Evolutionary conservation across 2,797 vertebrate species (phyloP), one percentile per base, ranked within the genome.

Genomic region (Muraenolepis orangiensis): DNA sequence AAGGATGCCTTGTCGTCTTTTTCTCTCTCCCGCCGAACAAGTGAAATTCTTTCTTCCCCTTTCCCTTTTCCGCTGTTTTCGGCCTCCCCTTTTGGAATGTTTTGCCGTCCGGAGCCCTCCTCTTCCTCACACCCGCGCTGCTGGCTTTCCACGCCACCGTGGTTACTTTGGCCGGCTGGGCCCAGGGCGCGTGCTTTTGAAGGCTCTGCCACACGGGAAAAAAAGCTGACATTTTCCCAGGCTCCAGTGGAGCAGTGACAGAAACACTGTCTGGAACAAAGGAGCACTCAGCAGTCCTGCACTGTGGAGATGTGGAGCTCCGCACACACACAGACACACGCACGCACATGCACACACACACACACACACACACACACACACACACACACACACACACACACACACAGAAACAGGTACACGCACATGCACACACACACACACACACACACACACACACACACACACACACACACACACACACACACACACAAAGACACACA

Each of bases 51-150:
- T 69, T 71, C 46, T 86, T 78, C 70, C 85, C 72, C 84, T 77
- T 85, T 84, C 81, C 85, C 72, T 84, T 77, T 85, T 84, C 81
- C 85, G 82, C 77, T 93, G 83, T 88, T 91, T 89, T 85, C 76
- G 82, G 85, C 84, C 87, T 89, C 86, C 77, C 77, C 88, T 80
- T 75, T 42, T 81, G 87, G 90, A 91, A 91, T 89, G 87, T 89
- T 90, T 88, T 82, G 84, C 85, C 87, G 67, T 81, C 71, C 71
- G 80, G 81, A 78, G 4, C 16, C 46, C 46, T 51, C 46, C 46
- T 87, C 88, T 91, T 90, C 86, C 88, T 91, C 77, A 7, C 71
- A 71, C 81, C 83, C 80, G 69, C 5, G 80, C 84, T 90, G 80
- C 69, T 70, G 79, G 84, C 81, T 88, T 89, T 86, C 82, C 78